phyloP scores from a whole-genome alignment of 2,888 invertebrate species.

The Pristionchus fissidentatus region DNA sequence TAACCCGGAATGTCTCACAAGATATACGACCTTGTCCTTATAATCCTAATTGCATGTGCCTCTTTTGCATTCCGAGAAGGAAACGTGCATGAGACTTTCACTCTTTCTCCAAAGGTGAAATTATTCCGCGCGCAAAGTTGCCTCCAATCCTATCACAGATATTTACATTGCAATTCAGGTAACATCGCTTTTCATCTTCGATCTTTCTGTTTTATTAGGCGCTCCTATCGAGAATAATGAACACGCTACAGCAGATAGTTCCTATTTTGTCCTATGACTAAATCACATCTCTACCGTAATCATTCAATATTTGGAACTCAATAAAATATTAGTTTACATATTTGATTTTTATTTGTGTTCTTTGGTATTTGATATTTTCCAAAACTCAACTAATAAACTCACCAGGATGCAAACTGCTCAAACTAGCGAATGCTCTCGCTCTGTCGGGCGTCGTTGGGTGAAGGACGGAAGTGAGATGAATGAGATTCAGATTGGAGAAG shows the following conservation, averaged over 20 bases:
- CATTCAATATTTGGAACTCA: too few species aligned
- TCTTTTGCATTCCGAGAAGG: background rate
- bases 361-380: too few species aligned
- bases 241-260: too few species aligned
- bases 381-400: background rate
- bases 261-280: too few species aligned
- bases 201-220: too few species aligned
- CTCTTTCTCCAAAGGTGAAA: background rate
- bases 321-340: too few species aligned
- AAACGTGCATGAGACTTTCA: background rate
- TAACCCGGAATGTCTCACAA: background rate
- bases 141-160: too few species aligned
- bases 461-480: constrained; percentile 44
- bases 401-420: constrained; percentile 27
- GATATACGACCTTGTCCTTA: background rate
- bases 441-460: background rate
- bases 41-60: background rate
- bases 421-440: constrained; percentile 9
- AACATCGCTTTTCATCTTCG: too few species aligned
- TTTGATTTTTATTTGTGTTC: too few species aligned
- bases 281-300: background rate
- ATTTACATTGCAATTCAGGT: too few species aligned
- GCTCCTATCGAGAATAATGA: too few species aligned
- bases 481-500: constrained; percentile 33
- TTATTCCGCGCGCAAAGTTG: too few species aligned